Evolutionary conservation across 2,113 vertebrate genomes (phyloP).

Genomic region (Calidris pugnax): DNA sequence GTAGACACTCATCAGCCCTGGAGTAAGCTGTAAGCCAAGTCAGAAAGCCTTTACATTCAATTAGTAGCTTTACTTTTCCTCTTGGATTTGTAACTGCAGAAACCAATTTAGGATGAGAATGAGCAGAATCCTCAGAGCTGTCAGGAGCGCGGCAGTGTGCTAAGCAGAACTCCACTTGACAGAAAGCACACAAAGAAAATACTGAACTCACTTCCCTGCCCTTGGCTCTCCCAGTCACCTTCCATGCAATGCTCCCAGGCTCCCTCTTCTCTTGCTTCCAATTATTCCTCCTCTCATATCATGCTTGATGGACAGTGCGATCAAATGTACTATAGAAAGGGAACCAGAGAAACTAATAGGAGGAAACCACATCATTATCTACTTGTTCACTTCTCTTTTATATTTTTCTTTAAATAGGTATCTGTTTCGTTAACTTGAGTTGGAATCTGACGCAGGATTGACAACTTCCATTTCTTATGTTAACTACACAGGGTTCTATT

Average conservation of each 20-base stretch:
- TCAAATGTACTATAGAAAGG: background rate
- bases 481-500: background rate
- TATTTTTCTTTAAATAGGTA: background rate
- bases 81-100: slow-evolving; percentile 31
- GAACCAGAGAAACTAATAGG: background rate
- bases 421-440: background rate
- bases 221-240: background rate
- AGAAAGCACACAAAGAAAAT: slow-evolving; percentile 24
- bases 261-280: background rate
- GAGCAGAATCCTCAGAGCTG: slow-evolving; percentile 28
- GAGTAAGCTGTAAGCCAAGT: background rate
- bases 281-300: background rate
- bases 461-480: background rate
- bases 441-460: background rate
- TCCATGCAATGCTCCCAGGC: background rate
- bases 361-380: background rate
- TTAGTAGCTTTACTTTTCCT: slow-evolving; percentile 17
- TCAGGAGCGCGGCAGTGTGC: background rate
- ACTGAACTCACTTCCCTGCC: background rate
- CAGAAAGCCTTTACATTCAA: slow-evolving; percentile 39
- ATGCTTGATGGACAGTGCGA: background rate
- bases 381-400: background rate
- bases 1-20: background rate
- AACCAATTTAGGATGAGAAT: slow-evolving; percentile 40
- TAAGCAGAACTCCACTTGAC: background rate